A percentile compares a stretch with the other conserved stretches of the same genome.
Evolutionary conservation across 1,140 invertebrate species (phyloP).

Genomic region (Zophobas morio): DNA sequence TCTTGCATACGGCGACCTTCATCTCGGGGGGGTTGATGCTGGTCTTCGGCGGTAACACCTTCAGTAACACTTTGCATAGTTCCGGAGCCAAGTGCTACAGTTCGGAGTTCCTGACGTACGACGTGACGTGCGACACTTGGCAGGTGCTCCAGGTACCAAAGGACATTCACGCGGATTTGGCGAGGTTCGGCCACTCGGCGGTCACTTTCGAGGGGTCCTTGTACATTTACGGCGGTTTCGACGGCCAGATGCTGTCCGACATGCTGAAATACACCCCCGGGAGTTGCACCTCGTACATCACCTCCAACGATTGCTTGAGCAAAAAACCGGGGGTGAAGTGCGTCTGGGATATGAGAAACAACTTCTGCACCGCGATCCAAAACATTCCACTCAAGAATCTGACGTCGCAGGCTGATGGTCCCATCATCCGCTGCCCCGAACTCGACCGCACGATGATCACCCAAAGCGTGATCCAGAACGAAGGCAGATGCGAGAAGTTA

Average conservation of each 20-base stretch:
- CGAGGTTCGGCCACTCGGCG: conserved; percentile 86
- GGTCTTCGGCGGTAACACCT: conserved; percentile 95
- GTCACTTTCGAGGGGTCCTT: conserved; percentile 80
- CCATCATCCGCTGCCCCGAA: conserved; percentile 69
- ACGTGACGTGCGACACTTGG: conserved; percentile 87
- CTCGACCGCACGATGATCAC: conserved; percentile 66
- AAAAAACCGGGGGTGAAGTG: conserved; percentile 83
- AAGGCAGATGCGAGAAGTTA: conserved; percentile 73
- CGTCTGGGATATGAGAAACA: conserved; percentile 81
- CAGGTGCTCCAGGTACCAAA: conserved; percentile 73
- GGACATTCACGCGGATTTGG: conserved; percentile 77
- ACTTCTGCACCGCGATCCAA: conserved; percentile 74
- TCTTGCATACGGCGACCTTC: conserved; percentile 90
- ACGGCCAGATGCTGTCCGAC: conserved; percentile 87
- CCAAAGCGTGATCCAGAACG: conserved; percentile 71
- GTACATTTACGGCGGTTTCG: conserved; percentile 86
- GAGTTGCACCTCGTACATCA: conserved; percentile 75
- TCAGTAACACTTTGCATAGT: conserved; percentile 91
- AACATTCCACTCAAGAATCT: conserved; percentile 67
- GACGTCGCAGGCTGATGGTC: conserved; percentile 58
- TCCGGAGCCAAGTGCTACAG: conserved; percentile 92
- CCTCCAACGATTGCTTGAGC: conserved; percentile 77
- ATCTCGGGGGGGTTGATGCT: conserved; percentile 91
- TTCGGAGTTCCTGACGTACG: conserved; percentile 88
- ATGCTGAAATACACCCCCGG: conserved; percentile 82